Evolutionary conservation across 2,888 invertebrate genomes (phyloP).

Genomic region (Cerceris rybyensis): DNA sequence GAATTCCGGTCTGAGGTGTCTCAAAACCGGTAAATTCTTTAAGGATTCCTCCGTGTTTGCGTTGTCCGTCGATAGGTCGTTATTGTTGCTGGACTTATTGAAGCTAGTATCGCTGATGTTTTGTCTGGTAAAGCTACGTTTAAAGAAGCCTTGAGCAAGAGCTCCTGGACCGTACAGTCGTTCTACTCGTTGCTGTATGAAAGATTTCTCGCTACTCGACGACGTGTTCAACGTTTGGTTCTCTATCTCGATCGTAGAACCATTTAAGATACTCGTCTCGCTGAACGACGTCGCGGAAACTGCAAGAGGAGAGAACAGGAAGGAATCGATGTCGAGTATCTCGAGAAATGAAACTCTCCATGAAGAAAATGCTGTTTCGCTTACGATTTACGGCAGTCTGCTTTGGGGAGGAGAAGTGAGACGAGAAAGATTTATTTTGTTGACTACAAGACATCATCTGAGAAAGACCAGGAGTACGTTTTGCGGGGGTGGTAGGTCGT

Average conservation of each 20-base stretch:
- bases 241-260: constrained; percentile 69
- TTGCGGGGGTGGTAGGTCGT: constrained; percentile 56
- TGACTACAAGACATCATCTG: constrained; percentile 72
- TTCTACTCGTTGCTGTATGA: constrained; percentile 94
- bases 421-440: constrained; percentile 71
- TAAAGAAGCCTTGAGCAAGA: constrained; percentile 90
- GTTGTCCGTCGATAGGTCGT: constrained; percentile 70
- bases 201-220: constrained; percentile 83
- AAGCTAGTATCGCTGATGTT: constrained; percentile 70
- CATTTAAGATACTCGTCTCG: constrained; percentile 74
- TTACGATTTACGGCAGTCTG: constrained; percentile 65
- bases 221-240: constrained; percentile 68
- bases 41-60: constrained; percentile 76
- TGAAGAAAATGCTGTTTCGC: constrained; percentile 6
- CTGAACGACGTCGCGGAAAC: constrained; percentile 71
- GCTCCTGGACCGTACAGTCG: constrained; percentile 94
- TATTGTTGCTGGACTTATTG: constrained; percentile 79
- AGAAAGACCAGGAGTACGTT: constrained; percentile 65
- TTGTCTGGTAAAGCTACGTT: constrained; percentile 78
- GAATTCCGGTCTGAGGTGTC: constrained; percentile 93
- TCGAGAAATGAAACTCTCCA: too few species aligned
- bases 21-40: constrained; percentile 88
- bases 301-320: constrained; percentile 43
- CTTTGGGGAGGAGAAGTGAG: constrained; percentile 73
- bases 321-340: background rate